phyloP scores from a whole-genome alignment of 2,113 vertebrate species.

The Sciurus niger region DNA sequence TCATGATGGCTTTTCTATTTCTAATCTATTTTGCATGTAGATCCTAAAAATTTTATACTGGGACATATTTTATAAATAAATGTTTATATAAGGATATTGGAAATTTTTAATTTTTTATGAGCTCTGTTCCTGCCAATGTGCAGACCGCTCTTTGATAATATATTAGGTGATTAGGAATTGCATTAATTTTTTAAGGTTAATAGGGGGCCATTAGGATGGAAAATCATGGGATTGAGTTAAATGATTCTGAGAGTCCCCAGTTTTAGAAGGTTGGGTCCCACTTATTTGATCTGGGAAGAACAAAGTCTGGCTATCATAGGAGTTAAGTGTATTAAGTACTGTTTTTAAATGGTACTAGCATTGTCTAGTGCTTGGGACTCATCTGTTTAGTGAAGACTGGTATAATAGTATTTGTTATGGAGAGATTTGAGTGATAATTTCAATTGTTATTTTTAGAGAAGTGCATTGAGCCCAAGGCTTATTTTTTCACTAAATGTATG shows the following conservation, averaged over 20 bases:
- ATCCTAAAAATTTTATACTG: constrained; percentile 62
- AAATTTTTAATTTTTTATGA: constrained; percentile 74
- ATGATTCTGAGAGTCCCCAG: neutral
- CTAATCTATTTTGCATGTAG: neutral
- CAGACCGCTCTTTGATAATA: constrained; percentile 63
- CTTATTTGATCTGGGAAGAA: neutral
- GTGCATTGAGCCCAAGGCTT: neutral
- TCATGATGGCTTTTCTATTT: neutral
- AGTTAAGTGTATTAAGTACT: neutral
- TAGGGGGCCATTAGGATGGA: constrained; percentile 53
- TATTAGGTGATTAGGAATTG: constrained; percentile 71
- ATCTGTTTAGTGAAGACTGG: neutral
- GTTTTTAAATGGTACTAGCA: constrained; percentile 8
- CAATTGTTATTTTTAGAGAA: constrained; percentile 4
- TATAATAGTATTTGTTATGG: neutral
- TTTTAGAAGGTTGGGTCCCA: neutral
- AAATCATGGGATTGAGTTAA: neutral
- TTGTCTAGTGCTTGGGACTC: neutral
- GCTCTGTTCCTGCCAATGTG: constrained; percentile 65
- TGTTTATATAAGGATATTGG: constrained; percentile 70
- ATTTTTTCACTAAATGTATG: constrained; percentile 9
- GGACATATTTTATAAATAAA: constrained; percentile 72
- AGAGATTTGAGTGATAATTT: constrained; percentile 33
- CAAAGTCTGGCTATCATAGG: neutral
- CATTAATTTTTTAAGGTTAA: constrained; percentile 74